Base-by-base conservation (phyloP, 1,140 invertebrate genomes). In the Euwallacea similis region DNA sequence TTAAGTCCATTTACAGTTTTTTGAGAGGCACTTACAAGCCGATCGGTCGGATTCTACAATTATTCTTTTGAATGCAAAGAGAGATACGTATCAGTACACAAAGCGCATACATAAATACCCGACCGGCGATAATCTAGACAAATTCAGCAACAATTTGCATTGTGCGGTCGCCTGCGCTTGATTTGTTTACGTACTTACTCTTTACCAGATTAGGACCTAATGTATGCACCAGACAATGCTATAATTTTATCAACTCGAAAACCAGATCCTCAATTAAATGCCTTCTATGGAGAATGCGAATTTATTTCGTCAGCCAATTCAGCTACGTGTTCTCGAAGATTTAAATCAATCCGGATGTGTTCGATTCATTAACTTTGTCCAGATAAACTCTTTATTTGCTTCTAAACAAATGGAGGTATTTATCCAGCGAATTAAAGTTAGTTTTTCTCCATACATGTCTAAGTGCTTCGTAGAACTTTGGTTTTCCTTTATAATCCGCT, bases 101-200 rank as follows among this genome's bases (percentile, higher is more conserved):
- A 72, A 72, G 73, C 33, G 55, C 73, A 77, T 77, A 76, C 74
- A 76, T 77, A 75, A 76, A 75, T 72, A 72, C 69, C 69, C 43
- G 33, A 66, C 58, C 53, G 47, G 68, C 76, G 78, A 80, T 80
- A 80, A 80, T 80, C 78, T 80, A 78, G 78, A 80, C 79, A 80
- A 80, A 80, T 80, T 80, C 78, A 76, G 77, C 73, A 76, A 80
- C 79, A 78, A 80, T 80, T 79, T 79, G 79, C 79, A 79, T 80
- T 79, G 79, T 80, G 77, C 76, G 77, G 76, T 75, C 75, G 76
- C 71, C 64, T 72, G 46, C 66, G 66, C 74, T 75, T 80, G 78
- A 80, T 80, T 80, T 80, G 79, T 80, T 77, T 79, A 77, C 78
- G 74, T 74, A 76, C 72, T 76, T 71, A 74, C 69, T 77, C 69